phyloP scores from a whole-genome alignment of 1,140 invertebrate species.

The Acromyrmex echinatior region DNA sequence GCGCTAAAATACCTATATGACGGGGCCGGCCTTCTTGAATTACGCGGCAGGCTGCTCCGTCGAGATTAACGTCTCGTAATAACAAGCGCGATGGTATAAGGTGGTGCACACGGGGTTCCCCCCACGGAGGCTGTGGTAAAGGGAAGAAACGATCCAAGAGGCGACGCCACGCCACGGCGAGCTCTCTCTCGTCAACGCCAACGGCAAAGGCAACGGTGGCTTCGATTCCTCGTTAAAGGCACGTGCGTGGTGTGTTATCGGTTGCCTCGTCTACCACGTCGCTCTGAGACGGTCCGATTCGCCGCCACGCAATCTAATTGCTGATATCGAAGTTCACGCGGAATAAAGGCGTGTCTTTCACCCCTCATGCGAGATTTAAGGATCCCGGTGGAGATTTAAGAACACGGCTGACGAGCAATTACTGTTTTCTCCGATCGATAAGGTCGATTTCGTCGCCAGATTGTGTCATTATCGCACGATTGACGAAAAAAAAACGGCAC shows the following conservation, averaged over 20 bases:
- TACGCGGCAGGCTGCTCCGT: slow-evolving; percentile 56
- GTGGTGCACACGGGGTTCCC: slow-evolving; percentile 41
- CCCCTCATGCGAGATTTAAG: not conserved
- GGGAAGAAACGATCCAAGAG: slow-evolving; percentile 61
- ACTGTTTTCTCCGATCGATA: slow-evolving; percentile 50
- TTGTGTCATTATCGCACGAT: slow-evolving; percentile 53
- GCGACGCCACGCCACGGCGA: slow-evolving; percentile 13
- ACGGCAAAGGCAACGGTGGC: slow-evolving; percentile 17
- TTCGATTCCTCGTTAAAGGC: slow-evolving; percentile 78
- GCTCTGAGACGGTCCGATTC: slow-evolving; percentile 27
- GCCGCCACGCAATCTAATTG: slow-evolving; percentile 73
- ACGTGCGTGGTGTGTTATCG: slow-evolving; percentile 77
- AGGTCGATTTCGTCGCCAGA: slow-evolving; percentile 23
- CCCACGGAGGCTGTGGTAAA: slow-evolving; percentile 7
- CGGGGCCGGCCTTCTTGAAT: slow-evolving; percentile 69
- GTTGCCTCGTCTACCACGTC: slow-evolving; percentile 63
- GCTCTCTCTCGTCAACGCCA: slow-evolving; percentile 6
- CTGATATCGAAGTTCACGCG: slow-evolving; percentile 54
- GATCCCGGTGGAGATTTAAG: not conserved
- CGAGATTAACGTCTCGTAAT: slow-evolving; percentile 68
- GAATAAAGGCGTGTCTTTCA: slow-evolving; percentile 28
- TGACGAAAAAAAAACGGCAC: not conserved
- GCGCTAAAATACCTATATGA: slow-evolving; percentile 71
- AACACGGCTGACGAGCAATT: slow-evolving; percentile 49
- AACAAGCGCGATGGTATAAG: slow-evolving; percentile 58